phyloP scores from a whole-genome alignment of 2,797 vertebrate species.

The Pachyuromys duprasi region DNA sequence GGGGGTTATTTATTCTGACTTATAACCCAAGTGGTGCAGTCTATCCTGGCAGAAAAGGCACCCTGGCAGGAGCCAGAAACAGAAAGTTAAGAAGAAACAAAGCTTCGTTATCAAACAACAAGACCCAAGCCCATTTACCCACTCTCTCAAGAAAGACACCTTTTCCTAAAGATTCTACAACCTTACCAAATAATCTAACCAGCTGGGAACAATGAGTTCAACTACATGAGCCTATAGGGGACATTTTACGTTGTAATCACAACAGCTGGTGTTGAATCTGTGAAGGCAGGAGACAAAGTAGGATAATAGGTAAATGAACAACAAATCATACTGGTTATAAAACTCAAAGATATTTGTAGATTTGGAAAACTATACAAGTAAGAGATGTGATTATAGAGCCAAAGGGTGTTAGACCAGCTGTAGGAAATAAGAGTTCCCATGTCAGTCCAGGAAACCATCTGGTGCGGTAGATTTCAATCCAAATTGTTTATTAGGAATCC shows the following conservation, averaged over 20 bases:
- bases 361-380: not conserved
- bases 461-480: not conserved
- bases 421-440: not conserved
- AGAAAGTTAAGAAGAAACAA: not conserved
- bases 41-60: not conserved
- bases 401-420: not conserved
- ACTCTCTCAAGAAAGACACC: not conserved
- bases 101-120: not conserved
- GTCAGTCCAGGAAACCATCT: not conserved
- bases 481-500: slow-evolving; percentile 22
- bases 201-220: not conserved
- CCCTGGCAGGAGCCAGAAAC: not conserved
- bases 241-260: not conserved
- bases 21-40: not conserved
- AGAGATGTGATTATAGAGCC: not conserved
- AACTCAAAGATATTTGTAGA: not conserved
- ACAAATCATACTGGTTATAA: not conserved
- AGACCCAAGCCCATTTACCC: not conserved
- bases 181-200: not conserved
- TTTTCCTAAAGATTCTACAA: not conserved
- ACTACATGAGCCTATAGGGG: not conserved
- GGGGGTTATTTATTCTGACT: not conserved
- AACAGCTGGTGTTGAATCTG: not conserved
- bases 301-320: not conserved
- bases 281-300: not conserved